A percentile compares a stretch with the other conserved stretches of the same genome.
These are phyloP conservation scores for Antedon mediterranea DNA, from an alignment of 53 echinoderm and acorn worm species.

Conservation along the genomic window DNA sequence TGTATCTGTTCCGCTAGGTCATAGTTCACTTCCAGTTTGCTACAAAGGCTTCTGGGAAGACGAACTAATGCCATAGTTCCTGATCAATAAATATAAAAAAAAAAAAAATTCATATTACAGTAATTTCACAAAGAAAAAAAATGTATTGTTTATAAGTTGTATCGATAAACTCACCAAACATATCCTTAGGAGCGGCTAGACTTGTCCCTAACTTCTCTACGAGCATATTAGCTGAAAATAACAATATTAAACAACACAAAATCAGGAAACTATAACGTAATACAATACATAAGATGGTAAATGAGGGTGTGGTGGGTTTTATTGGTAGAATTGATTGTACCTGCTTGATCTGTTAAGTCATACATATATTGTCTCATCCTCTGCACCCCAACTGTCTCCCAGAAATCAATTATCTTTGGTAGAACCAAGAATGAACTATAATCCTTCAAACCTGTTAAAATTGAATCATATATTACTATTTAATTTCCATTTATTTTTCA, in stretches of 20 bases:
- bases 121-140: no score
- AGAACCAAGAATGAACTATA: constrained; percentile 65
- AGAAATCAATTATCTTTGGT: constrained; percentile 59
- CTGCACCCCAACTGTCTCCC: constrained; percentile 43
- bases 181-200: constrained; percentile 45
- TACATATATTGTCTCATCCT: constrained; percentile 35
- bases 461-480: no score
- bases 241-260: background rate
- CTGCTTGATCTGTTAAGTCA: constrained; percentile 39
- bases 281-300: no score
- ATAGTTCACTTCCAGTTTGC: constrained; percentile 28
- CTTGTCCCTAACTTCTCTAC: constrained; percentile 30
- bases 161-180: constrained; percentile 91
- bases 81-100: background rate
- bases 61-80: constrained; percentile 58
- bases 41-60: constrained; percentile 14
- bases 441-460: constrained; percentile 38
- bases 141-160: no score
- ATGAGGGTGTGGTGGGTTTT: no score
- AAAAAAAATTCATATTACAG: no score
- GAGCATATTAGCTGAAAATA: constrained; percentile 41
- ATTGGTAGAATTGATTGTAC: constrained; percentile 2
- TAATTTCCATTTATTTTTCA: no score
- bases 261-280: no score
- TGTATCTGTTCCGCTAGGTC: constrained; percentile 45